Percentiles rank a stretch among this genome's conserved stretches.
These are phyloP conservation scores for Pluvialis apricaria DNA, from an alignment of 2,113 vertebrate species.

Conservation along the genomic window DNA sequence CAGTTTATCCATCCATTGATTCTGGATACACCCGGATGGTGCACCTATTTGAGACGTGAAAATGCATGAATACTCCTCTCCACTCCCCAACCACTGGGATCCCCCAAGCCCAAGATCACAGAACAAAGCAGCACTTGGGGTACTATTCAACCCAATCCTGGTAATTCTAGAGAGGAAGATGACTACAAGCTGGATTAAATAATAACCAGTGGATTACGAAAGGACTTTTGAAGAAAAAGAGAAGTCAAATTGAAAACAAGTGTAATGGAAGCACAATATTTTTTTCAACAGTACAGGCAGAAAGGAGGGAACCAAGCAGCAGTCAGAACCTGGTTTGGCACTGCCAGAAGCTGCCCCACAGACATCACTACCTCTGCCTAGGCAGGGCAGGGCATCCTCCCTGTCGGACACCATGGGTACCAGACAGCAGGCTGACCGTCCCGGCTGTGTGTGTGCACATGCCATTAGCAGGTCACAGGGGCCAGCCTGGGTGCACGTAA, in stretches of 20 bases:
- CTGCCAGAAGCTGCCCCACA: no score
- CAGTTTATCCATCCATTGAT: neutral
- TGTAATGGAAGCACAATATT: neutral
- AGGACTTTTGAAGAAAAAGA: neutral
- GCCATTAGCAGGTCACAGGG: accelerated
- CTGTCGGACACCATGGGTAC: neutral
- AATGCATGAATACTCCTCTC: no score
- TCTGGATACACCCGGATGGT: neutral
- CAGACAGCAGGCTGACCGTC: neutral
- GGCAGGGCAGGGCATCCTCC: neutral
- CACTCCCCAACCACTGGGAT: neutral
- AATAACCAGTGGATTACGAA: neutral
- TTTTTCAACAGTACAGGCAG: neutral
- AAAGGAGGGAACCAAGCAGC: neutral
- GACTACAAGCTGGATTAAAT: neutral
- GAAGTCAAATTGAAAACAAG: neutral
- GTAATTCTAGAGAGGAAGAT: neutral
- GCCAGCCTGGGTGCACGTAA: neutral
- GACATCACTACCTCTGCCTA: neutral
- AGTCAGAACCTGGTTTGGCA: neutral
- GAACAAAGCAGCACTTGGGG: neutral
- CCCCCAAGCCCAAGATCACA: neutral
- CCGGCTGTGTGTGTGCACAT: neutral
- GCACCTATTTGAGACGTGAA: neutral
- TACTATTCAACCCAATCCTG: neutral